These are phyloP conservation scores for Rhimphoctona megacephalus DNA, from an alignment of 2,888 invertebrate species.

Conservation along the genomic window DNA sequence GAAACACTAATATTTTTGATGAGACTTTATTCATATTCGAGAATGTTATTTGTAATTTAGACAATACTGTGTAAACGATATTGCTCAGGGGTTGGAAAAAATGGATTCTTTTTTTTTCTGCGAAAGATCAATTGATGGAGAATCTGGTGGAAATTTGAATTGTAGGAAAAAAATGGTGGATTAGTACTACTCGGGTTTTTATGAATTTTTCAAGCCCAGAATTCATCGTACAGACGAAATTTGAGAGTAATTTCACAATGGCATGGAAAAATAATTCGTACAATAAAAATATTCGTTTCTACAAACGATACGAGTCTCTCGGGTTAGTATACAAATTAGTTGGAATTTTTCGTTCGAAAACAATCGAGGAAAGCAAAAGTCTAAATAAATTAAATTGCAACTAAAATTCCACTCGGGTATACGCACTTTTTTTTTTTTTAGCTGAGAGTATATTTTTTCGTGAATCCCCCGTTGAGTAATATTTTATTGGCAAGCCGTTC, in stretches of 20 bases:
- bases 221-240: not conserved
- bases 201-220: not conserved
- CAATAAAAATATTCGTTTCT: slow-evolving; percentile 6
- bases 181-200: not conserved
- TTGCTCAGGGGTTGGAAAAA: not conserved
- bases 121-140: not conserved
- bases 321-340: slow-evolving; percentile 8
- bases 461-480: slow-evolving; percentile 4
- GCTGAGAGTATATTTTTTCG: not conserved
- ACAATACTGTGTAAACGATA: not conserved
- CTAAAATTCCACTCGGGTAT: slow-evolving; percentile 19
- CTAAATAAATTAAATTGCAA: slow-evolving; percentile 19
- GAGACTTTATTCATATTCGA: not conserved
- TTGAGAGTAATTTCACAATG: not conserved
- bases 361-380: slow-evolving; percentile 1
- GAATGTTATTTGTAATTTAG: not conserved
- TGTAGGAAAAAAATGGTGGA: not conserved
- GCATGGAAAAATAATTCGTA: not conserved
- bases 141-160: not conserved
- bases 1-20: not conserved
- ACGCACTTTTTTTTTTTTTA: slow-evolving; percentile 23
- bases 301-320: slow-evolving; percentile 1
- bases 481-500: slow-evolving; percentile 55
- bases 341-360: not conserved
- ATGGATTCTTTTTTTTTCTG: not conserved